Conservation (phyloP, 2,797 vertebrate genomes). For the Anabas testudineus region DNA sequence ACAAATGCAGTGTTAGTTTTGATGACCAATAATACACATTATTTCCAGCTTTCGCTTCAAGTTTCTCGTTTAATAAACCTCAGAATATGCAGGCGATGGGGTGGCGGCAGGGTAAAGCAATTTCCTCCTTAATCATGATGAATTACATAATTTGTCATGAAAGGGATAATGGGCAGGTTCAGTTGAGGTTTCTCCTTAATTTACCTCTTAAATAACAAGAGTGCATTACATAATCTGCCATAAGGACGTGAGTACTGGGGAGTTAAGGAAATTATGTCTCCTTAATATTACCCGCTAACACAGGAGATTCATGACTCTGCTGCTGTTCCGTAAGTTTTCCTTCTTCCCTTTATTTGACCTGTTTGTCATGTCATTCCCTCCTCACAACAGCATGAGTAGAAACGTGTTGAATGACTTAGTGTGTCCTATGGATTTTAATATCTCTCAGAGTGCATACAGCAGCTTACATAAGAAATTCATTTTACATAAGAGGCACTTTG, state of each 20-base stretch:
- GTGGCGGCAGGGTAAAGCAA: neutral
- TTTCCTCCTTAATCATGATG: neutral
- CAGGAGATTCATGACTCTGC: neutral
- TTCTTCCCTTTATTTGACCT: neutral
- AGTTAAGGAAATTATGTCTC: neutral
- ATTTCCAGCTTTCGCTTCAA: no score
- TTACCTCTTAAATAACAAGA: conserved; percentile 8
- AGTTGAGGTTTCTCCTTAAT: neutral
- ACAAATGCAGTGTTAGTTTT: no score
- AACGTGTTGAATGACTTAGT: neutral
- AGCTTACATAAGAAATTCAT: conserved; percentile 30
- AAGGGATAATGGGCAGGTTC: neutral
- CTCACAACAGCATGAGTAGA: neutral
- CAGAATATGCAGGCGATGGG: no score
- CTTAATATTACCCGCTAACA: conserved; percentile 6
- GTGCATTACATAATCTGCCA: neutral
- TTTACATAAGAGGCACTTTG: conserved; percentile 48
- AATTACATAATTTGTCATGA: conserved; percentile 6
- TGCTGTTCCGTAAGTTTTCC: neutral
- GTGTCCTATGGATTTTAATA: conserved; percentile 21
- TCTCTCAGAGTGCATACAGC: conserved; percentile 8
- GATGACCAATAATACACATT: no score
- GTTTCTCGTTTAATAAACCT: no score
- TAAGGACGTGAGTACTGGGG: neutral
- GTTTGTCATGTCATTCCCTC: no score